These are phyloP conservation scores for Oncorhynchus kisutch DNA, from an alignment of 2,113 vertebrate genomes.

Conservation along the genomic window DNA sequence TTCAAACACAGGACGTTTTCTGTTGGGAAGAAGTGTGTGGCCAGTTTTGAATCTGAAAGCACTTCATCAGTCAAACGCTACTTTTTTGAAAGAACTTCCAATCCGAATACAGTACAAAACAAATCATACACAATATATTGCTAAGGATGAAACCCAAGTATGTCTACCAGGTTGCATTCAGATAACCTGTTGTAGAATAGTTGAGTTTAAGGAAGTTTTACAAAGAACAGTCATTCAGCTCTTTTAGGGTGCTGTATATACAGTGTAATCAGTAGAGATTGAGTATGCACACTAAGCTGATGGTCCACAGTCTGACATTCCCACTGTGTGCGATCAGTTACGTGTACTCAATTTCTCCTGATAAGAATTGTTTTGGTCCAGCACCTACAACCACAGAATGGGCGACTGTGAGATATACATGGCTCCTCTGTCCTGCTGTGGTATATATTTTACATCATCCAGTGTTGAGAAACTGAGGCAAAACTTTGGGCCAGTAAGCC, in stretches of 20 bases:
- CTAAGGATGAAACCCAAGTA: constrained; percentile 70
- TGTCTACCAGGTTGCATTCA: constrained; percentile 71
- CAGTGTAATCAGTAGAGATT: constrained; percentile 59
- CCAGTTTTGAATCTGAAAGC: constrained; percentile 67
- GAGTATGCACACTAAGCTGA: constrained; percentile 56
- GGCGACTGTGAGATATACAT: not conserved
- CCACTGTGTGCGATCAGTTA: constrained; percentile 49
- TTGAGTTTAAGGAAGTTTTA: constrained; percentile 57
- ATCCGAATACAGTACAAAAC: constrained; percentile 68
- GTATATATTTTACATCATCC: constrained; percentile 46
- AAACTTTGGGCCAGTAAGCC: constrained; percentile 12
- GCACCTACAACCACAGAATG: constrained; percentile 1
- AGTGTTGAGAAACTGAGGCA: constrained; percentile 22
- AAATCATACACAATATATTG: constrained; percentile 71
- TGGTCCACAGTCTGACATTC: constrained; percentile 47
- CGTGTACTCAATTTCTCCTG: constrained; percentile 59
- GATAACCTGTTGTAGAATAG: constrained; percentile 68
- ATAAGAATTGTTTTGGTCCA: constrained; percentile 65
- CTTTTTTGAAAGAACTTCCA: constrained; percentile 37
- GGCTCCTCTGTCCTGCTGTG: not conserved
- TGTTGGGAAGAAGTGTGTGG: constrained; percentile 21
- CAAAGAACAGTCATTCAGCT: constrained; percentile 68
- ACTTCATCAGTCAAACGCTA: constrained; percentile 59
- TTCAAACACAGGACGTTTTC: constrained; percentile 61
- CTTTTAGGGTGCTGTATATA: constrained; percentile 49